phyloP scores from a whole-genome alignment of 2,797 vertebrate species.

The Cirrhinus mrigala region DNA sequence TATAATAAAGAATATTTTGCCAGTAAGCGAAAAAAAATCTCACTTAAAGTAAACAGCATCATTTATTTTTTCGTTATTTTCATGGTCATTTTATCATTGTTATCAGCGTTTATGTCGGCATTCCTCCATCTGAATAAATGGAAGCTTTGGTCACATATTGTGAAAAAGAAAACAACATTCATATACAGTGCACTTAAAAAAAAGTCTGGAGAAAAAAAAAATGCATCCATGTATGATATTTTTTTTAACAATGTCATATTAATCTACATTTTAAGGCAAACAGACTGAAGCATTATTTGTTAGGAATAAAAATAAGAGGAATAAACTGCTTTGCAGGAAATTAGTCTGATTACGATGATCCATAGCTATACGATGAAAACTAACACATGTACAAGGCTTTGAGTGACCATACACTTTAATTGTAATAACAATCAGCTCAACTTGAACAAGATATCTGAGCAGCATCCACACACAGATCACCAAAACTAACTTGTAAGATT shows the following conservation, averaged over 20 bases:
- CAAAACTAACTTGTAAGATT: slow-evolving; percentile 74
- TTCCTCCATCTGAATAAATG: slow-evolving; percentile 69
- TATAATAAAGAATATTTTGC: background rate
- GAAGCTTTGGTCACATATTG: slow-evolving; percentile 81
- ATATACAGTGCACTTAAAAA: slow-evolving; percentile 75
- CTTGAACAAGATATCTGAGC: slow-evolving; percentile 68
- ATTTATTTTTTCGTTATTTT: slow-evolving; percentile 63
- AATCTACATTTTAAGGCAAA: slow-evolving; percentile 95
- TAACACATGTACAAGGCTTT: slow-evolving; percentile 84
- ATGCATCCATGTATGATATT: slow-evolving; percentile 76
- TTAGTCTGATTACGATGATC: slow-evolving; percentile 80
- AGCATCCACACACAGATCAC: slow-evolving; percentile 73
- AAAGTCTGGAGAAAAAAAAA: slow-evolving; percentile 58
- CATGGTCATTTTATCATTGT: slow-evolving; percentile 53
- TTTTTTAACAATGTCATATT: slow-evolving; percentile 85
- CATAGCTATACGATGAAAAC: slow-evolving; percentile 82
- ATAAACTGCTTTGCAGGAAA: slow-evolving; percentile 70
- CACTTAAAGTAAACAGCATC: slow-evolving; percentile 64
- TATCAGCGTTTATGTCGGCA: slow-evolving; percentile 64
- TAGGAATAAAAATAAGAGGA: slow-evolving; percentile 81
- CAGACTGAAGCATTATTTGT: slow-evolving; percentile 86
- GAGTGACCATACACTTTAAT: slow-evolving; percentile 82
- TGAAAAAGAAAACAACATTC: slow-evolving; percentile 77
- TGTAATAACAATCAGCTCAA: slow-evolving; percentile 79
- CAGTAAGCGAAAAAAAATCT: slow-evolving; percentile 27